Evolutionary conservation across 2,797 vertebrate species (phyloP), one percentile per base, ranked within the genome.

Genomic region (Enteromius unitaeniatus): DNA sequence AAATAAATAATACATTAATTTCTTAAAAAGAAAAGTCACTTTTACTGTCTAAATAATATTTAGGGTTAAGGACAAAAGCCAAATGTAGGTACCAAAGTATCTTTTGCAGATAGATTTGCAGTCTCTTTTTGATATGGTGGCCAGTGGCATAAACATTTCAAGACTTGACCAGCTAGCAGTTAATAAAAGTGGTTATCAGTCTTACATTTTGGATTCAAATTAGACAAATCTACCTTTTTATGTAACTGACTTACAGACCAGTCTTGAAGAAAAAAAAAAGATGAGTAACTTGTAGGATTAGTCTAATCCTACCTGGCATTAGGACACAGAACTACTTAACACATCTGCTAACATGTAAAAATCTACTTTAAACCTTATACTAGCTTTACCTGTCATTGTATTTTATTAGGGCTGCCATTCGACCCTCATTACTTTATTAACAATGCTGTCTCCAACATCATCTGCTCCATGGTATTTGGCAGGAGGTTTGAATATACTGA

Each of bases 401-500:
- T 76, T 49, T 78, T 28, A 6, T 4, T 26, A 94, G 92, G 88
- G 2, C 70, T 88, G n/a, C 65, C 90, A 5, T 91, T 93, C 21
- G 55, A 89, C 67, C 84, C 85, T 23, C 87, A 87, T 21, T 6
- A 53, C 23, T 34, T 88, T 19, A 28, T 93, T 1, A 82, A 88
- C 84, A 91, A 84, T 0, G 91, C 92, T 31, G 91, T 93, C 64
- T 93, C 93, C 45, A 94, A 93, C 83, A 81, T 93, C 73, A 93
- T 94, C 86, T 92, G 90, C 84, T 90, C 87, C 79, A 78, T 94
- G 90, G 90, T 92, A 82, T 92, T 94, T 86, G 93, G 92, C 5
- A 82, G 88, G 4, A 91, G 91, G 21, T 92, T 89, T 80, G 92
- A 94, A 13, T 94, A 94, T 86, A 88, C 11, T 13, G 91, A 93